Evolutionary conservation across 2,888 invertebrate species (phyloP), one percentile per base, ranked within the genome.

Genomic region (Archaeoteleia sp.): DNA sequence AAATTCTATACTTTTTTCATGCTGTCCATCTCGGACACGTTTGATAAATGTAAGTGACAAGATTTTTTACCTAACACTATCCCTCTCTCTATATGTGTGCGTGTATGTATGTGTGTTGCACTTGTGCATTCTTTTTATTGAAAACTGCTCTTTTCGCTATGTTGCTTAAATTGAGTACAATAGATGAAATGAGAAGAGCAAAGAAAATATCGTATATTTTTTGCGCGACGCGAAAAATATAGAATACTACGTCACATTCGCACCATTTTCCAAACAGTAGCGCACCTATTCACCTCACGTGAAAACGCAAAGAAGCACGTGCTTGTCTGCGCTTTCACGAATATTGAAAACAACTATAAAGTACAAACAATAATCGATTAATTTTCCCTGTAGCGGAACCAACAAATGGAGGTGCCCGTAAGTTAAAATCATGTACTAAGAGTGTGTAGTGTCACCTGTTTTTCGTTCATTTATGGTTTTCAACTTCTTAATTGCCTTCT

Each of bases 401-500:
- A 79, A 87, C 91, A 82, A 90, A 90, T 89, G 92, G 91, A 89
- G 89, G 89, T 86, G 87, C 88, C 86, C 89, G 89, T 89, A 89
- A 89, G 89, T 89, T 71, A 53, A 74, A 75, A 78, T 74, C 71
- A 79, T 46, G 60, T 83, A 77, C 61, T 83, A 82, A 81, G 83
- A 78, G 83, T 85, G 84, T 72, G 79, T 82, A 81, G 81, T 72
- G 67, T 74, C 71, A 70, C 58, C 54, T 61, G 63, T 42, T 72
- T 72, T 60, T 35, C 70, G 55, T 12, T 43, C 49, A 14, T 69
- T 71, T 58, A 37, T 66, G 57, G 53, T 61, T 34, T 51, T 55
- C 12, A 12, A 17, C 30, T 45, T 15, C 2, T 34, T 23, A 3
- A 1, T 34, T 13, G 5, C 14, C 9, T 23, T 9, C 20, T 4